Base-by-base conservation (phyloP, 2,113 vertebrate genomes). In the Mus spicilegus region DNA sequence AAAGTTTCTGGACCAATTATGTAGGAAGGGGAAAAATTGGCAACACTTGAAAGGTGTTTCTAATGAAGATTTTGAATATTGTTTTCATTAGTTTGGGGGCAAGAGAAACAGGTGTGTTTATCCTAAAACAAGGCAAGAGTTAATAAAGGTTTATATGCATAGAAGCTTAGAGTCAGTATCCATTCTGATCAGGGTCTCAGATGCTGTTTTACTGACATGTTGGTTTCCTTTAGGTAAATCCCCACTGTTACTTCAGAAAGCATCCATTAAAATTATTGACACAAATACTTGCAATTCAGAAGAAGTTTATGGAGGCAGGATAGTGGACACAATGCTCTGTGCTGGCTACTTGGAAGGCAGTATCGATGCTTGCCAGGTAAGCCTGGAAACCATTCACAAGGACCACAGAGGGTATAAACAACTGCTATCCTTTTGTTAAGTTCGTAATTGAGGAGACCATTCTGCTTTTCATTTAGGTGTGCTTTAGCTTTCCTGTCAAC, bases 291-390 rank as follows among this genome's bases (percentile, higher is more conserved):
- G 99, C 89, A 97, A 99, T 72, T 36, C 90, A 72, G 4, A 11
- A 14, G 97, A 97, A 98, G 93, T 82, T 39, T 97, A 98, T 28
- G 6, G 0, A 0, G 98, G 98, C 1, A 85, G 98, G 96, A 46
- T 99, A 90, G 97, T 96, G 0, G 98, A 98, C 54, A 98, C 98
- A 61, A 99, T 99, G 99, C 22, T 98, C 42, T 99, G 99, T 73
- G 99, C 99, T n/a, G 99, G 99, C 63, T 87, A 99, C 65, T 97
- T 99, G 33, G 42, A 1, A 1, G 99, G 99, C 94, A 98, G 98
- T 82, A 97, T 99, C 1, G 99, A 99, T 85, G 99, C 99, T n/a
- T 99, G 99, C 96, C 99, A 99, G 99, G 99, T 99, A 98, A 94
- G 49, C 82, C 36, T 13, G 9, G 46, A 67, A 17, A 30, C 69